These are phyloP conservation scores for Barnardius zonarius DNA, from an alignment of 2,113 vertebrate genomes.

Conservation along the genomic window DNA sequence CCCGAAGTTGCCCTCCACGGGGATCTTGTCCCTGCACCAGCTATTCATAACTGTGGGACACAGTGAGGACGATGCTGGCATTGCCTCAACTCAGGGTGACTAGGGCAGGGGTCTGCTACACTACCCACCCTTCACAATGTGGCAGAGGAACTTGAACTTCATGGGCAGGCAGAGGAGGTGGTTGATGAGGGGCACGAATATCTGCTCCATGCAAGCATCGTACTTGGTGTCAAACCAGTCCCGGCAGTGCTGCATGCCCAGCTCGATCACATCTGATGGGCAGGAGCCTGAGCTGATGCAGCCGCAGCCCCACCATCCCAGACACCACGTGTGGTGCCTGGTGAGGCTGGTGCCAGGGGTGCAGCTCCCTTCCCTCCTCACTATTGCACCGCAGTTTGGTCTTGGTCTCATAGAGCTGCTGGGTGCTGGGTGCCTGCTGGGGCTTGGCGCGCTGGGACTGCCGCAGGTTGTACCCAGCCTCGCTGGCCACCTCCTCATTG, in stretches of 20 bases:
- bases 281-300: neutral
- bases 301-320: neutral
- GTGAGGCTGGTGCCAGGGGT: rapidly evolving
- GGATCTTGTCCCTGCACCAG: conserved; percentile 82
- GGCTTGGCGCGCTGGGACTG: rapidly evolving
- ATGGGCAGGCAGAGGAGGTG: conserved; percentile 89
- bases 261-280: conserved; percentile 73
- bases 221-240: conserved; percentile 77
- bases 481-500: conserved; percentile 74
- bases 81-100: neutral
- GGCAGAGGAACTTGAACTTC: conserved; percentile 84
- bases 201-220: neutral
- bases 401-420: conserved; percentile 75
- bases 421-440: conserved; percentile 24
- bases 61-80: neutral
- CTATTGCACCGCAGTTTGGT: conserved; percentile 82
- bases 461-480: conserved; percentile 65
- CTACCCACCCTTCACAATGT: conserved; percentile 72
- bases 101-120: rapidly evolving
- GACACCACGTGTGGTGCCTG: rapidly evolving
- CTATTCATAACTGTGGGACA: conserved; percentile 70
- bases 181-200: conserved; percentile 76
- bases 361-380: conserved; percentile 64
- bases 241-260: conserved; percentile 73
- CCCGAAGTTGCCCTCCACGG: conserved; percentile 91